Conservation (phyloP, 2,888 invertebrate genomes). For the Acrocyrtus sp. region DNA sequence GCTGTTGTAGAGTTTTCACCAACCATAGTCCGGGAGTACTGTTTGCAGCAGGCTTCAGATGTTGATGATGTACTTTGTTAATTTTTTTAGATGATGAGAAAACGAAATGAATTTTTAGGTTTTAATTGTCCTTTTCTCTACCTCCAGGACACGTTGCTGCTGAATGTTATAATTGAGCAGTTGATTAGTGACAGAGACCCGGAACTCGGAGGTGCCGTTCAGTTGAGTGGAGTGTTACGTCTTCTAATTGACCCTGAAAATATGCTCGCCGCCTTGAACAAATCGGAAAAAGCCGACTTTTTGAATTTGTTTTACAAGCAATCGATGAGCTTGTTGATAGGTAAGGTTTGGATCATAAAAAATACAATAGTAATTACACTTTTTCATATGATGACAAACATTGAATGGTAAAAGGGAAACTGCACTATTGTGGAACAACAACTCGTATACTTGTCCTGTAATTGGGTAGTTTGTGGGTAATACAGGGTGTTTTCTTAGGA, state of each 20-base stretch:
- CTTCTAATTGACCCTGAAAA: slow-evolving; percentile 97
- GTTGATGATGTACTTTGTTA: slow-evolving; percentile 80
- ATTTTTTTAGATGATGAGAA: not conserved
- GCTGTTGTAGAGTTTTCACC: slow-evolving; percentile 99
- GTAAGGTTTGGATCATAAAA: slow-evolving; percentile 68
- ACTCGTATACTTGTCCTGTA: slow-evolving; percentile 1
- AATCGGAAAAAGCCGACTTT: slow-evolving; percentile 98
- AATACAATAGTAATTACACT: not conserved
- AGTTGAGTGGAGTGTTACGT: slow-evolving; percentile 93
- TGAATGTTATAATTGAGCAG: slow-evolving; percentile 96
- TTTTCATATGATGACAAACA: slow-evolving; percentile 59
- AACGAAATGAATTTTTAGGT: too few species aligned
- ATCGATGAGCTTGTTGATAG: slow-evolving; percentile 95
- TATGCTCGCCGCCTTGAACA: slow-evolving; percentile 92
- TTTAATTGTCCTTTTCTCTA: too few species aligned
- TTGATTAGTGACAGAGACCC: slow-evolving; percentile 97
- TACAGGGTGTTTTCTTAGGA: not conserved
- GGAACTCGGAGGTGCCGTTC: slow-evolving; percentile 96
- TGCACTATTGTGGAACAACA: slow-evolving; percentile 41
- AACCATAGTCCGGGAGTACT: slow-evolving; percentile 95
- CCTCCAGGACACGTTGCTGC: slow-evolving; percentile 87
- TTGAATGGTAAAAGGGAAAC: slow-evolving; percentile 58
- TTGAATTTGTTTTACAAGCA: slow-evolving; percentile 98
- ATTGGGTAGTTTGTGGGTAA: not conserved
- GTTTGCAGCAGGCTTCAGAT: slow-evolving; percentile 89